Evolutionary conservation across 2,888 invertebrate genomes (phyloP).

Genomic region (Halictus quadricinctus): DNA sequence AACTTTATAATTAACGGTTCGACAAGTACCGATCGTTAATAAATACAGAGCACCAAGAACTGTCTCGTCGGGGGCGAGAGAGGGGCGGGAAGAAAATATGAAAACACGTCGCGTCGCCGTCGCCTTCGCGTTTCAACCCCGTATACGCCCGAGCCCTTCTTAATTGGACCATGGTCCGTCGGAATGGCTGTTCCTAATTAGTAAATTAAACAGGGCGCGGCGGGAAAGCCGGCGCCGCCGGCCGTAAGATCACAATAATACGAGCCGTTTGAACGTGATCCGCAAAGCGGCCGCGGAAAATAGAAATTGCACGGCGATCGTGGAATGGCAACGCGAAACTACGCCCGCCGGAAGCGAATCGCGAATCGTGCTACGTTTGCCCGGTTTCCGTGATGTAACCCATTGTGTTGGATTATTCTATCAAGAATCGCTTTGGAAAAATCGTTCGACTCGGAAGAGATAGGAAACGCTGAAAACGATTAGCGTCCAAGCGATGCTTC

Average conservation of each 20-base stretch:
- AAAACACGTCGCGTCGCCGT: not conserved
- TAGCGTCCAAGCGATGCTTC: too few species aligned
- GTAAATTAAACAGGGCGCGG: slow-evolving; percentile 33
- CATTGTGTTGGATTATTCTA: not conserved
- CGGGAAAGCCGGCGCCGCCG: not conserved
- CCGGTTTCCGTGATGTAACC: not conserved
- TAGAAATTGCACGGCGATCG: slow-evolving; percentile 1
- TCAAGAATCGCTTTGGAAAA: not conserved
- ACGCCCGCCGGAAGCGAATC: not conserved
- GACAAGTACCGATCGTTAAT: slow-evolving; percentile 1
- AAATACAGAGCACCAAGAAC: not conserved
- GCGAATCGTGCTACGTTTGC: not conserved
- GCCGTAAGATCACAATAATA: not conserved
- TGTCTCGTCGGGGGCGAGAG: too few species aligned
- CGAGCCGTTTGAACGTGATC: slow-evolving; percentile 22
- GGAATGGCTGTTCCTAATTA: slow-evolving; percentile 35
- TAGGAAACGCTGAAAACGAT: too few species aligned
- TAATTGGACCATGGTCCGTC: slow-evolving; percentile 38
- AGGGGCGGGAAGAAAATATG: not conserved
- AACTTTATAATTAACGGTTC: slow-evolving; percentile 16
- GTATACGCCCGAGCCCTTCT: slow-evolving; percentile 3
- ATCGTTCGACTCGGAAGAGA: too few species aligned
- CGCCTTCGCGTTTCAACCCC: slow-evolving; percentile 5
- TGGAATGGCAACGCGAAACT: not conserved
- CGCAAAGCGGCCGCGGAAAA: slow-evolving; percentile 12